Conservation (phyloP, 2,113 vertebrate species). For the Apteryx owenii region DNA sequence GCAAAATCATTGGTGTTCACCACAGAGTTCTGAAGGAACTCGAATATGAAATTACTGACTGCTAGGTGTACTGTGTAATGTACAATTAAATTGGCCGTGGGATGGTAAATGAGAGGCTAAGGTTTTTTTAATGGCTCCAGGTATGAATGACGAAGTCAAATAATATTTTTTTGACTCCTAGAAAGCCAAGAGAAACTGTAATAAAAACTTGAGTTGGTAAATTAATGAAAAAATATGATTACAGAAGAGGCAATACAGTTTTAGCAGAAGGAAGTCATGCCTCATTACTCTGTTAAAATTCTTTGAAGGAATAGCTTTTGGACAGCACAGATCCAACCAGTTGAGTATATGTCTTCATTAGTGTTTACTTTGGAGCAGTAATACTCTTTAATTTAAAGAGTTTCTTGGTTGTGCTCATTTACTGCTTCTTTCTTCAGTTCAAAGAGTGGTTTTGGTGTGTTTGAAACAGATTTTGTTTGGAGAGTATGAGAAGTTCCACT, state of each 20-base stretch:
- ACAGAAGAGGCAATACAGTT: background rate
- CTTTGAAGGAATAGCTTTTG: background rate
- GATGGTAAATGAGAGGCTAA: background rate
- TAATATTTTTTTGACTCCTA: background rate
- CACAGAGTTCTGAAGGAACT: background rate
- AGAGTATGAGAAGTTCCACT: background rate
- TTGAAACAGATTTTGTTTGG: background rate
- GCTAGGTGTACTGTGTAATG: background rate
- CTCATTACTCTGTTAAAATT: constrained; percentile 5
- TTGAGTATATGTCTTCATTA: background rate
- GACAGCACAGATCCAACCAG: background rate
- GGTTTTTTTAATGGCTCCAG: background rate
- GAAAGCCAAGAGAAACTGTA: background rate
- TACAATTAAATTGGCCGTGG: background rate
- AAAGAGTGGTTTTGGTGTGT: background rate
- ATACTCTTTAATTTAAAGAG: background rate
- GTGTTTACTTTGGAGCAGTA: background rate
- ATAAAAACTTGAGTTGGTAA: background rate
- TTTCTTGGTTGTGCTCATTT: background rate
- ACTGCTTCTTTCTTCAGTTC: background rate
- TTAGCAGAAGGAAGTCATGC: background rate
- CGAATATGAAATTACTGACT: constrained; percentile 8
- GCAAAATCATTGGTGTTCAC: background rate
- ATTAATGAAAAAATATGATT: background rate
- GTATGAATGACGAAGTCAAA: background rate